Evolutionary conservation across 2,888 invertebrate genomes (phyloP), one percentile per base, ranked within the genome.

Genomic region (Cinara cedri): DNA sequence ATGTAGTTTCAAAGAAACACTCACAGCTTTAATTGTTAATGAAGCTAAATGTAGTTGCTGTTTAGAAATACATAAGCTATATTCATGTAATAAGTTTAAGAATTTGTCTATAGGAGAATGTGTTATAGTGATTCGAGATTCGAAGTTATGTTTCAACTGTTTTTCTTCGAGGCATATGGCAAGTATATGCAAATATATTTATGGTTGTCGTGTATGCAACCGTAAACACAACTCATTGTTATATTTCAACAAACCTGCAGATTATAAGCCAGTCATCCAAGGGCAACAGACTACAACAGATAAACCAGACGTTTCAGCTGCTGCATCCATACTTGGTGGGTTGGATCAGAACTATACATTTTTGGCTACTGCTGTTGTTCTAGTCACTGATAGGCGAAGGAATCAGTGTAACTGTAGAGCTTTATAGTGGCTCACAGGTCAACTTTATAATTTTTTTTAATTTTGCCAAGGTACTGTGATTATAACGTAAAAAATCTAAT

Each of bases 131-230:
- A n/a, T 62, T 1, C 60, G 60, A 19, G 16, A 26, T n/a, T 26
- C n/a, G n/a, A 62, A 10, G n/a, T n/a, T 62, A 34, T 62, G 34
- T 62, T 34, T 62, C 9, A 62, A 62, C 16, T 62, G 60, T 62
- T 34, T 62, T 16, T 34, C 60, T 26, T 34, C 60, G 2, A 34
- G 16, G 26, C 60, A 62, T 16, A n/a, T 4, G n/a, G 60, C 34
- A 34, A 62, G 6, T 34, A 16, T 34, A n/a, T 62, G 60, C 34
- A 26, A 62, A 16, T 62, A 26, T 9, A 16, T 16, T 34, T 62
- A 19, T 34, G 16, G 16, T 34, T 62, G 60, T 34, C 42, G 63
- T 63, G 42, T 14, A 42, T 63, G 63, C 21, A 63, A 19, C 10
- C 63, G 42, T 1, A 42, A 19, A 3, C 63, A 63, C 14, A 42